Evolutionary conservation across 1,140 invertebrate species (phyloP).

Genomic region (Saccostrea glomerata): DNA sequence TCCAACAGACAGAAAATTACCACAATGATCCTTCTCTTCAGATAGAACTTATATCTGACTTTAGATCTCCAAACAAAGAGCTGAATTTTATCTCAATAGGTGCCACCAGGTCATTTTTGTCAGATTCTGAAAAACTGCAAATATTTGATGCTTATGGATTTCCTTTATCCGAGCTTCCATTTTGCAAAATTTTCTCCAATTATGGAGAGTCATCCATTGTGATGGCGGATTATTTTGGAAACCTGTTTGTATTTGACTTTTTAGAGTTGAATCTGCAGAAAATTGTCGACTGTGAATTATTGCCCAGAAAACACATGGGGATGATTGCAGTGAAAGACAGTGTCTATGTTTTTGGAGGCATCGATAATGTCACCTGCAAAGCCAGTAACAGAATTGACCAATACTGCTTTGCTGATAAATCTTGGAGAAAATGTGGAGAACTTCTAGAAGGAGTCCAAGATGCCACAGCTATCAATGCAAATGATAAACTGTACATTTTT

Average conservation of each 20-base stretch:
- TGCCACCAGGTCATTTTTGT: background rate
- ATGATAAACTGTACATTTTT: slow-evolving; percentile 24
- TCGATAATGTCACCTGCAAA: slow-evolving; percentile 59
- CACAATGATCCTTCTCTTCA: background rate
- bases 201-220: slow-evolving; percentile 58
- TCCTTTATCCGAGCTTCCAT: slow-evolving; percentile 69
- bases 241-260: slow-evolving; percentile 62
- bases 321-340: slow-evolving; percentile 68
- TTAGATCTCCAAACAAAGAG: background rate
- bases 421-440: background rate
- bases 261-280: slow-evolving; percentile 69
- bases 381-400: background rate
- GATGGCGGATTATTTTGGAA: slow-evolving; percentile 62
- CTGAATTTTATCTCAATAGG: slow-evolving; percentile 15
- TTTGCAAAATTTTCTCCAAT: slow-evolving; percentile 70
- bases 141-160: slow-evolving; percentile 69
- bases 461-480: background rate
- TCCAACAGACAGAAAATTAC: background rate
- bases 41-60: slow-evolving; percentile 8
- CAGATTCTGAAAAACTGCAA: slow-evolving; percentile 37
- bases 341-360: slow-evolving; percentile 69
- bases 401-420: slow-evolving; percentile 24
- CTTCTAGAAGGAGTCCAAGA: slow-evolving; percentile 19
- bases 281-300: slow-evolving; percentile 62
- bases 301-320: slow-evolving; percentile 66